These are phyloP conservation scores for Phataginus tetradactyla DNA, from an alignment of 2,797 vertebrate species.

Conservation along the genomic window DNA sequence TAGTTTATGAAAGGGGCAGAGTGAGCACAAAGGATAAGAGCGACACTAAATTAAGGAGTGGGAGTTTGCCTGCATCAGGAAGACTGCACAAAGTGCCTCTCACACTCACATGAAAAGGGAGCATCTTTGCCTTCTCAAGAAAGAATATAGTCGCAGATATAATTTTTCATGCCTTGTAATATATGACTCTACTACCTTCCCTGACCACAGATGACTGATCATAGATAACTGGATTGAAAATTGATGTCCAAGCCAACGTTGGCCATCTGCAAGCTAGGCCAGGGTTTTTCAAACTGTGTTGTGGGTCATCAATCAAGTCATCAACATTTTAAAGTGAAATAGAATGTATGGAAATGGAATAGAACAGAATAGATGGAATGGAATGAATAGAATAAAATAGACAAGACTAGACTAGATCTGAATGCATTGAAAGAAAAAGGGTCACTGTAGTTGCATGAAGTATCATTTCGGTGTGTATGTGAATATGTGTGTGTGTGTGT, in stretches of 20 bases:
- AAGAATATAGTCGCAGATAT: conserved; percentile 1
- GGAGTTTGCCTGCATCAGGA: not conserved
- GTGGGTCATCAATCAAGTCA: not conserved
- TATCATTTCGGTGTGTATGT: not conserved
- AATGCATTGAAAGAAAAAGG: not conserved
- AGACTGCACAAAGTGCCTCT: not conserved
- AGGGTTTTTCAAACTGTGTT: not conserved
- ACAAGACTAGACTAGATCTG: not conserved
- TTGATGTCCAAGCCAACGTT: not conserved
- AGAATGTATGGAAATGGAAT: not conserved
- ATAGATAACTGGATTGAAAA: not conserved
- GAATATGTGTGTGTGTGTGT: not conserved
- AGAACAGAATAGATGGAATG: not conserved
- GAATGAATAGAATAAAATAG: not conserved
- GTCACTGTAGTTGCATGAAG: not conserved
- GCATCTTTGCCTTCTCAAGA: not conserved
- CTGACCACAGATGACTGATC: not conserved
- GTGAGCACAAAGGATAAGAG: not conserved
- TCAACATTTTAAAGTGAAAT: conserved; percentile 27
- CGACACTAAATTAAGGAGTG: not conserved
- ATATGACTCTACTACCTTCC: not conserved
- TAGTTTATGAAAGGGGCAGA: not conserved
- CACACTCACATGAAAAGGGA: not conserved
- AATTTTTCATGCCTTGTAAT: not conserved
- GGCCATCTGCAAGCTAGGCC: not conserved